phyloP scores from a whole-genome alignment of 2,797 vertebrate species.

The Diplodus puntazzo region DNA sequence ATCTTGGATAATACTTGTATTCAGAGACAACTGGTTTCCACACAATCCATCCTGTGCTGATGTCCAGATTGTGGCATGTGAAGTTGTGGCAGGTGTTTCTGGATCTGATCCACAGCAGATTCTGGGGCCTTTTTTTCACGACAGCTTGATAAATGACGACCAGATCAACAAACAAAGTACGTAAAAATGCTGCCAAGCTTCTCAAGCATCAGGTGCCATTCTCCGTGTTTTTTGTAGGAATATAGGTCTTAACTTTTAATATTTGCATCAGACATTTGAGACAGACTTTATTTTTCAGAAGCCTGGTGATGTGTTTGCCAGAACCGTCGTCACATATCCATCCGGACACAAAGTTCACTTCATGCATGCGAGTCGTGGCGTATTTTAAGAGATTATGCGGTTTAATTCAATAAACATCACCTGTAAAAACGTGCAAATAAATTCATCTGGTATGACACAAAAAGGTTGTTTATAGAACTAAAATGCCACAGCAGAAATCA shows the following conservation, averaged over 20 bases:
- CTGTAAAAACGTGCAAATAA: not conserved
- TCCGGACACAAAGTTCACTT: not conserved
- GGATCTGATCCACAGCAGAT: conserved; percentile 6
- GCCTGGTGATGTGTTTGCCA: not conserved
- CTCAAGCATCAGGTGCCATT: not conserved
- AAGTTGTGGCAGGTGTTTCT: not conserved
- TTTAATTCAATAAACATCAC: conserved; percentile 34
- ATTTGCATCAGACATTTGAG: not conserved
- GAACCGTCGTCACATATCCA: not conserved
- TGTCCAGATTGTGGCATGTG: conserved; percentile 15
- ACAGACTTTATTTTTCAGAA: not conserved
- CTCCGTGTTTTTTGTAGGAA: not conserved
- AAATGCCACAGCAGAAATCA: conserved; percentile 49
- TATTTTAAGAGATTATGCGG: not conserved
- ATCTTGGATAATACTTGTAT: not conserved
- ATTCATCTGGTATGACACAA: conserved; percentile 5
- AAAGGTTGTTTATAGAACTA: conserved; percentile 51
- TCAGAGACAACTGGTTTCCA: not conserved
- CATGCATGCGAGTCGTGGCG: not conserved
- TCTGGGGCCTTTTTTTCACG: not conserved
- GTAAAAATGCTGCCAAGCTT: not conserved
- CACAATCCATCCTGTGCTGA: not conserved
- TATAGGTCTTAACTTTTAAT: not conserved
- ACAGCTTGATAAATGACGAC: conserved; percentile 34
- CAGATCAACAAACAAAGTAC: not conserved